Conservation (phyloP, 2,888 invertebrate genomes). For the Molanna angustata region DNA sequence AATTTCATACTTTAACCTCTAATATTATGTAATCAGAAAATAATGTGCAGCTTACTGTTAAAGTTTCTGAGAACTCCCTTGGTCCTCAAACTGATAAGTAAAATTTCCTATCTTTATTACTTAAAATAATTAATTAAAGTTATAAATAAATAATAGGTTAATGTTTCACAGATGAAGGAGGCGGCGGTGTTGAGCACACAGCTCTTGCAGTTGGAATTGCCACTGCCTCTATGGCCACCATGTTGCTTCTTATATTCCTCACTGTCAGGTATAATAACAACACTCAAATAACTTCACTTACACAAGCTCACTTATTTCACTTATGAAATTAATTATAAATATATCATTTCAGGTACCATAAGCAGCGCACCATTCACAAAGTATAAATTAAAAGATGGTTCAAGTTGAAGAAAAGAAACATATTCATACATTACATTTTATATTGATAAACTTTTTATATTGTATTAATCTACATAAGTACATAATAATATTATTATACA, state of each 20-base stretch:
- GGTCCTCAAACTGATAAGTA: too few relatives aligned
- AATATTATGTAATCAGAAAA: too few relatives aligned
- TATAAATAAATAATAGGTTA: background rate
- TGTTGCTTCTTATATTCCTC: slow-evolving; percentile 26
- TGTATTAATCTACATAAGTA: too few relatives aligned
- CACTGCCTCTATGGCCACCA: slow-evolving; percentile 22
- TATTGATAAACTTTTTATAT: background rate
- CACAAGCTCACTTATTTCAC: background rate
- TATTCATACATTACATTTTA: background rate
- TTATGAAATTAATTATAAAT: background rate
- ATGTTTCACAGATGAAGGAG: slow-evolving; percentile 19
- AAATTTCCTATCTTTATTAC: too few relatives aligned
- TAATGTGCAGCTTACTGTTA: too few relatives aligned
- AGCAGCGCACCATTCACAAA: slow-evolving; percentile 29
- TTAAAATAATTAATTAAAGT: too few relatives aligned
- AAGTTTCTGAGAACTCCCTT: too few relatives aligned
- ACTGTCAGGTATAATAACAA: slow-evolving; percentile 19
- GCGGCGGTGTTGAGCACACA: slow-evolving; percentile 19
- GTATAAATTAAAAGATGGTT: slow-evolving; percentile 17
- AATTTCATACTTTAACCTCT: too few relatives aligned
- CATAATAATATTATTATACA: too few relatives aligned
- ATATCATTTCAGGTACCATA: slow-evolving; percentile 25
- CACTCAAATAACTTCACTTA: background rate
- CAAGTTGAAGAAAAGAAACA: background rate
- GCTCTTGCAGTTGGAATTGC: slow-evolving; percentile 27